Conservation (phyloP, 2,797 vertebrate species). For the Astyanax mexicanus region DNA sequence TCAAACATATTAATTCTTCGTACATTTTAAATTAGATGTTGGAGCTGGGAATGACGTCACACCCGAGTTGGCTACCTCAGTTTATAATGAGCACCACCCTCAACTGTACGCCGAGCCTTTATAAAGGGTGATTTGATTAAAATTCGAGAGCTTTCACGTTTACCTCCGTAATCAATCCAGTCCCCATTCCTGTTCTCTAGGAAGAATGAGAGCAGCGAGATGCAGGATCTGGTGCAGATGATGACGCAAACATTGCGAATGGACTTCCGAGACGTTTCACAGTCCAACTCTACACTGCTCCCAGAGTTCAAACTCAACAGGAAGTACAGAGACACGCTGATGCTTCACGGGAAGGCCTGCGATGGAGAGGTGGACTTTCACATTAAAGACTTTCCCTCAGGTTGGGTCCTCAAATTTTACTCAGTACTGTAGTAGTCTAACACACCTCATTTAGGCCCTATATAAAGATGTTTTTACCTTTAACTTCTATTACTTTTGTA, state of each 20-base stretch:
- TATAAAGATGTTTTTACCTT: too few species aligned
- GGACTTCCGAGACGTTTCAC: constrained; percentile 77
- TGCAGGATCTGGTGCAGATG: constrained; percentile 91
- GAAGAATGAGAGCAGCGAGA: constrained; percentile 84
- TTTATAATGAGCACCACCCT: too few species aligned
- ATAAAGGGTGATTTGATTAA: too few species aligned
- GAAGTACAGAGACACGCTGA: constrained; percentile 91
- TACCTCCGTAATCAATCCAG: neutral
- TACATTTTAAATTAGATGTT: too few species aligned
- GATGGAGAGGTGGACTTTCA: constrained; percentile 79
- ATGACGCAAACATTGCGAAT: constrained; percentile 93
- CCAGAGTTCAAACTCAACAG: constrained; percentile 89
- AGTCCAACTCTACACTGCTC: constrained; percentile 59
- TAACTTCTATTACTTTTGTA: too few species aligned
- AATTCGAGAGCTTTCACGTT: too few species aligned
- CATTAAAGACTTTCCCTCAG: constrained; percentile 82
- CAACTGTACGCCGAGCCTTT: too few species aligned
- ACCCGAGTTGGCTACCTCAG: too few species aligned
- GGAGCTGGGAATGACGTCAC: too few species aligned
- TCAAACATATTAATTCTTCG: too few species aligned
- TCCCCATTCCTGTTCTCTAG: constrained; percentile 66
- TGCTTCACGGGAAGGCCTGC: constrained; percentile 88
- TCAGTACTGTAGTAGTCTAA: too few species aligned
- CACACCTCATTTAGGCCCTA: too few species aligned
- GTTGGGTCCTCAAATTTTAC: constrained; percentile 70